Percentiles rank a stretch among this genome's conserved stretches.
These are phyloP conservation scores for Pygocentrus nattereri DNA, from an alignment of 2,797 vertebrate species.

Conservation along the genomic window DNA sequence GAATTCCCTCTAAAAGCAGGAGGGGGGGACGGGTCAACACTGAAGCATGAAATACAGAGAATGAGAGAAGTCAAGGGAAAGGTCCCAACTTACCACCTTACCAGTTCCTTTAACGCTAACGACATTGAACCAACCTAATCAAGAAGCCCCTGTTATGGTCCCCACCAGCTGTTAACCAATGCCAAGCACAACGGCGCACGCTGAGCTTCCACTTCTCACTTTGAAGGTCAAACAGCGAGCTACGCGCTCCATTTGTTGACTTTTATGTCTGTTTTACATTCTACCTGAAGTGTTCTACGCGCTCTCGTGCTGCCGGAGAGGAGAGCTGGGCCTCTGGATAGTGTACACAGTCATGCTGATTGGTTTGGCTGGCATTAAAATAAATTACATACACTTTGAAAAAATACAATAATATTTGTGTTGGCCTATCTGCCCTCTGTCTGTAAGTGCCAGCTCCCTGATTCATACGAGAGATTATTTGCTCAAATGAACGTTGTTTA, in stretches of 20 bases:
- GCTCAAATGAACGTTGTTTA: conserved; percentile 84
- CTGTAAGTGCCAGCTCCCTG: conserved; percentile 68
- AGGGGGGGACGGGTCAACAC: neutral
- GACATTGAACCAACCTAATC: neutral
- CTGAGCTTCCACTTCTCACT: conserved; percentile 35
- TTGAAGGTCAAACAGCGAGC: conserved; percentile 54
- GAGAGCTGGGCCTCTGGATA: conserved; percentile 44
- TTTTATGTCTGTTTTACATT: conserved; percentile 57
- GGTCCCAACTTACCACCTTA: neutral
- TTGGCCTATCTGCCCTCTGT: conserved; percentile 66
- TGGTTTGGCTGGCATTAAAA: conserved; percentile 79
- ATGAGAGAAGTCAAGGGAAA: neutral
- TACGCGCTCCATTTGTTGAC: conserved; percentile 52
- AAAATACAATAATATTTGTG: conserved; percentile 72
- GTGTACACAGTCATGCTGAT: conserved; percentile 81
- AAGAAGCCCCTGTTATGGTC: neutral
- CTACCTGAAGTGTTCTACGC: conserved; percentile 48
- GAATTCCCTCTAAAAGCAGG: too few relatives aligned
- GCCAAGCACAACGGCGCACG: neutral
- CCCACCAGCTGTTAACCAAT: neutral
- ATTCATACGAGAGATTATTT: conserved; percentile 84
- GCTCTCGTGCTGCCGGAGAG: conserved; percentile 61
- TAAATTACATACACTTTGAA: conserved; percentile 79
- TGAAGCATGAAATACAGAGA: neutral
- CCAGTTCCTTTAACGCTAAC: neutral